These are phyloP conservation scores for Dolichomitus sp. DNA, from an alignment of 2,888 invertebrate species.

Conservation along the genomic window DNA sequence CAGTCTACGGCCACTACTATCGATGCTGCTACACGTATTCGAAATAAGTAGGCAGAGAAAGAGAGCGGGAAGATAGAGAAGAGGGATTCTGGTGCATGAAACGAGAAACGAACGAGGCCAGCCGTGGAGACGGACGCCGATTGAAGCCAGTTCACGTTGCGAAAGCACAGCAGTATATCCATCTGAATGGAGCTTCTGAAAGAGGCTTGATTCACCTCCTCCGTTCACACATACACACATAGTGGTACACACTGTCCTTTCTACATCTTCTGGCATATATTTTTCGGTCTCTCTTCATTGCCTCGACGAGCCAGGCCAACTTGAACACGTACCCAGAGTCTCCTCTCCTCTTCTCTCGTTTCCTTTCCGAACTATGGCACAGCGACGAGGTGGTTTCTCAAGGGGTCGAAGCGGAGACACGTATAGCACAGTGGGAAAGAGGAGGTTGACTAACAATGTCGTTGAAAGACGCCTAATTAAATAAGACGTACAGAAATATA, in stretches of 20 bases:
- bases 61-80: background rate
- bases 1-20: background rate
- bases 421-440: conserved; percentile 42
- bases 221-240: conserved; percentile 8
- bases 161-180: conserved; percentile 47
- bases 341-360: conserved; percentile 50
- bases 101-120: conserved; percentile 60
- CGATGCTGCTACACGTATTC: conserved; percentile 38
- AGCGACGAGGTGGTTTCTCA: conserved; percentile 44
- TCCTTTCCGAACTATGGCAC: conserved; percentile 59
- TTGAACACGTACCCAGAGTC: conserved; percentile 79
- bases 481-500: conserved; percentile 82
- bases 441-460: conserved; percentile 82
- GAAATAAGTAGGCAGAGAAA: conserved; percentile 23
- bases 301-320: conserved; percentile 73
- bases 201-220: conserved; percentile 56
- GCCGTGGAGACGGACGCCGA: conserved; percentile 51
- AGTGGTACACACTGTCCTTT: background rate
- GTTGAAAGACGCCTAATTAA: conserved; percentile 84
- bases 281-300: conserved; percentile 41
- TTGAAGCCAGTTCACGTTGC: conserved; percentile 55
- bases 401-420: conserved; percentile 48
- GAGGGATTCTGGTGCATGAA: conserved; percentile 40
- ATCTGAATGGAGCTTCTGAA: conserved; percentile 64
- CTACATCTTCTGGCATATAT: conserved; percentile 20